Conservation (phyloP, 1,140 invertebrate species). For the Trichonephila clavipes region DNA sequence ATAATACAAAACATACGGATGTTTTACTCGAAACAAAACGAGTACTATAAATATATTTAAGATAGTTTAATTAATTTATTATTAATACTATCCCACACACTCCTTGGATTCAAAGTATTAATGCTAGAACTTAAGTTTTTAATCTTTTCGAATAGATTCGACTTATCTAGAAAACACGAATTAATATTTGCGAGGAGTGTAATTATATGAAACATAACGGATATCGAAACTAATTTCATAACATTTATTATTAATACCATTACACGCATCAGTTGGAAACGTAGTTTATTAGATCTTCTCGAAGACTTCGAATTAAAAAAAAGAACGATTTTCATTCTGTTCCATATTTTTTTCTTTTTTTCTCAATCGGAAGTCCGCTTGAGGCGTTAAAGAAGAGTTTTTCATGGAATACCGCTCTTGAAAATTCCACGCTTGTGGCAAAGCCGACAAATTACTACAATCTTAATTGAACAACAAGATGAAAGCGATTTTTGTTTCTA, state of each 20-base stretch:
- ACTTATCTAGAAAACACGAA: background rate
- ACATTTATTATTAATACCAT: background rate
- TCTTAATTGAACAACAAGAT: background rate
- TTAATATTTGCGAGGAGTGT: background rate
- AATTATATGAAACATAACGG: background rate
- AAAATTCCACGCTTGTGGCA: background rate
- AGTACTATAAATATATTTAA: too few relatives aligned
- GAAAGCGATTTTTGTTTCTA: conserved; percentile 15
- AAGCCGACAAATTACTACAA: background rate
- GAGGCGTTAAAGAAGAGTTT: background rate
- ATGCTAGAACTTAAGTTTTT: background rate
- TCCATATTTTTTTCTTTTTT: background rate
- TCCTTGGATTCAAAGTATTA: too few relatives aligned
- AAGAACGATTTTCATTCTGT: background rate
- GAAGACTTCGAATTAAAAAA: background rate
- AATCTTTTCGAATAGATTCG: background rate
- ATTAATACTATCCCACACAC: too few relatives aligned
- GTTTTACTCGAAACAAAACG: too few relatives aligned
- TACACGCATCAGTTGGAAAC: background rate
- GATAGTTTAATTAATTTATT: too few relatives aligned
- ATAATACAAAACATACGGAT: too few relatives aligned
- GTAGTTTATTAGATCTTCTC: background rate
- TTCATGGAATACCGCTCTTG: background rate
- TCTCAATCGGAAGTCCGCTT: background rate
- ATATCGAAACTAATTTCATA: background rate